Percentiles rank a stretch among this genome's conserved stretches.
These are phyloP conservation scores for Pipistrellus pipistrellus DNA, from an alignment of 2,797 vertebrate genomes.

Conservation along the genomic window DNA sequence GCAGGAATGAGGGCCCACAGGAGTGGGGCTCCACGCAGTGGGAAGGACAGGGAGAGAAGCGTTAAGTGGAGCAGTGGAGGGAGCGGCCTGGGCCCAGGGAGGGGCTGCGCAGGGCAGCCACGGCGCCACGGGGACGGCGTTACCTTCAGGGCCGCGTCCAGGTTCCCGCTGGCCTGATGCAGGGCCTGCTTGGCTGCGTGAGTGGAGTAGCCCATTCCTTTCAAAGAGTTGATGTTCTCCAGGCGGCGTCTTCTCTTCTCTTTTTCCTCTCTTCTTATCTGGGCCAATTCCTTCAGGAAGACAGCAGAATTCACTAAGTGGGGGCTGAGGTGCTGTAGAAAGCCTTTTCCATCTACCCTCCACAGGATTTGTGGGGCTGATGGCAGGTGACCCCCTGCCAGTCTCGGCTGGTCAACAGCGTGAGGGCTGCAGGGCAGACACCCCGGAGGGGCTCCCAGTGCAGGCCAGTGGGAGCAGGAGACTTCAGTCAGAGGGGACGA, in stretches of 20 bases:
- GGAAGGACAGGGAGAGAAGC: neutral
- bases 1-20: neutral
- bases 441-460: neutral
- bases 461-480: neutral
- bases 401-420: neutral
- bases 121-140: neutral
- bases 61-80: accelerated
- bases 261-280: constrained; percentile 91
- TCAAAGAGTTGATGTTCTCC: constrained; percentile 90
- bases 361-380: neutral
- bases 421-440: neutral
- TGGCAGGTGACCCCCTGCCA: neutral
- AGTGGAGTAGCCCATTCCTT: constrained; percentile 91
- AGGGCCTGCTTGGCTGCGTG: constrained; percentile 92
- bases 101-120: neutral
- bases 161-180: constrained; percentile 89
- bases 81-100: accelerated
- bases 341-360: neutral
- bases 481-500: accelerated
- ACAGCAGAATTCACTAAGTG: constrained; percentile 34
- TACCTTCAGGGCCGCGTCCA: constrained; percentile 92
- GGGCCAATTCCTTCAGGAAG: constrained; percentile 91
- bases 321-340: neutral
- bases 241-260: constrained; percentile 89
- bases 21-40: accelerated